Base-by-base conservation (phyloP, 2,888 invertebrate genomes). In the Resseliella maxima region DNA sequence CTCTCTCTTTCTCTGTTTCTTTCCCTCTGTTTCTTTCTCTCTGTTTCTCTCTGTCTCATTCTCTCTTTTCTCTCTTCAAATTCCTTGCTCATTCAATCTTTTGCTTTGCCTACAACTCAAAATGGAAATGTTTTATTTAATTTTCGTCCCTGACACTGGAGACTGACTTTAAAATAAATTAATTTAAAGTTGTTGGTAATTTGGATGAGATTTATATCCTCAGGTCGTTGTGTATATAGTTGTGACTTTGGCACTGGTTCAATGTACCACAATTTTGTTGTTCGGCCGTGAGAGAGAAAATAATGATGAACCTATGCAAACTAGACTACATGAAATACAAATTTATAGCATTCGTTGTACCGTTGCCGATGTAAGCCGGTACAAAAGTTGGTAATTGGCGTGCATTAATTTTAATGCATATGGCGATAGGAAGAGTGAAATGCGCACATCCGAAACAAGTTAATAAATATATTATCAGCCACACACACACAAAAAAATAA, bases 111-210 rank as follows among this genome's bases (percentile, higher is more conserved):
- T n/a, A n/a, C n/a, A n/a, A n/a, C n/a, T n/a, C n/a, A 21, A 38
- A 83, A 38, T 83, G 41, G 21, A 83, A 83, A 83, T 83, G 38
- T 83, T 83, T 83, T 83, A 83, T 83, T 83, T 36, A 83, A 83
- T 83, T 38, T 83, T 38, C 38, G n/a, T n/a, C n/a, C n/a, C n/a
- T 6, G n/a, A n/a, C 35, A 21, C 83, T 83, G 83, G 5, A 38
- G 83, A 59, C n/a, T 59, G 59, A n/a, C 35, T 83, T 83, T 38
- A 83, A 72, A 83, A 38, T 38, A 83, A 83, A 38, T 83, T 38
- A 83, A 83, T 83, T 83, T 83, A 83, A 83, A 83, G 24, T 83
- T 83, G 83, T 83, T 38, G 83, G 83, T 83, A 83, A 83, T 83
- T 83, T 83, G 38, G 41, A 83, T 83, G 83, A 83, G 83, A 83